Evolutionary conservation across 2,113 vertebrate genomes (phyloP).

Genomic region (Syngnathus typhle): DNA sequence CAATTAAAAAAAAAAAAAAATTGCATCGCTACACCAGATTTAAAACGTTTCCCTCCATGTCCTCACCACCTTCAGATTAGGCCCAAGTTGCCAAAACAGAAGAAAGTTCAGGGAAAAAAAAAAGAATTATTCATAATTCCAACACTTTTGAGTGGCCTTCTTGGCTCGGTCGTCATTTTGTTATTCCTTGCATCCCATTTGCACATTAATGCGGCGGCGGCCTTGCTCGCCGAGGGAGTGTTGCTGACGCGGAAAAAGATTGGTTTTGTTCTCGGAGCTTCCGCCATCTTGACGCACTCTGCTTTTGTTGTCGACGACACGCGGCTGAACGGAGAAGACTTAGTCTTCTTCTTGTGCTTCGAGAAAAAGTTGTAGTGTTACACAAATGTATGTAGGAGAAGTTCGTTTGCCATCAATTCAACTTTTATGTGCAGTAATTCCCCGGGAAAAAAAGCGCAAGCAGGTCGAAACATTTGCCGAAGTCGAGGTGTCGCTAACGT

Average conservation of each 20-base stretch:
- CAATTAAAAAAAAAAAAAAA: too few relatives aligned
- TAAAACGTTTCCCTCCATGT: neutral
- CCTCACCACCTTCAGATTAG: conserved; percentile 43
- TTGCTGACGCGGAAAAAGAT: conserved; percentile 96
- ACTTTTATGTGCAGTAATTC: neutral
- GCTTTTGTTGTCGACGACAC: conserved; percentile 68
- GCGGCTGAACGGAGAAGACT: conserved; percentile 45
- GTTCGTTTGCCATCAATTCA: neutral
- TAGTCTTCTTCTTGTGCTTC: too few relatives aligned
- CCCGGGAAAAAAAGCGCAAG: neutral
- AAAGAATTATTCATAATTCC: conserved; percentile 97
- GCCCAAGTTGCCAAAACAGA: conserved; percentile 75
- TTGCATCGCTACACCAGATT: neutral
- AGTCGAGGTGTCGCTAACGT: neutral
- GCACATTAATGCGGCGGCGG: conserved; percentile 94
- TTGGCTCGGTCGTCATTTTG: conserved; percentile 68
- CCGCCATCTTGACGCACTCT: conserved; percentile 89
- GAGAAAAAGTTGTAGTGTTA: too few relatives aligned
- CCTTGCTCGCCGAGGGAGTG: conserved; percentile 79
- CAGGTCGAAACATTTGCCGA: neutral
- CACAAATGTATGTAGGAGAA: too few relatives aligned
- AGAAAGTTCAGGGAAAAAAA: conserved; percentile 87
- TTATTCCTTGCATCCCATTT: conserved; percentile 98
- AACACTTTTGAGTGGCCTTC: conserved; percentile 91
- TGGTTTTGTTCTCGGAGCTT: conserved; percentile 94